Percentiles rank a stretch among this genome's conserved stretches.
These are phyloP conservation scores for Calosoma granatense DNA, from an alignment of 1,140 invertebrate genomes.

Conservation along the genomic window DNA sequence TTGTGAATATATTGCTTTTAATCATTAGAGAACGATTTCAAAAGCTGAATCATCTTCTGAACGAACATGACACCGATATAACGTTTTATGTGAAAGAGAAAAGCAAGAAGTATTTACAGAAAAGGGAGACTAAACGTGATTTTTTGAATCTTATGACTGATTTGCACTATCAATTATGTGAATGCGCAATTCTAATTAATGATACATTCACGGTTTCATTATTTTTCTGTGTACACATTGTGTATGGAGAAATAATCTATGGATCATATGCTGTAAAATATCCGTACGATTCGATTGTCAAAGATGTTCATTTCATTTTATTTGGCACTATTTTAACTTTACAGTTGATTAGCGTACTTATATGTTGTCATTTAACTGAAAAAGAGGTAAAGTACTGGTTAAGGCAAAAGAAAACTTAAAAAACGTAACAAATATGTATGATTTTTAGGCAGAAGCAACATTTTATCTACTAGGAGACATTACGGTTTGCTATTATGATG, in stretches of 20 bases:
- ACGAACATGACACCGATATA: not conserved
- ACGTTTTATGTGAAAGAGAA: not conserved
- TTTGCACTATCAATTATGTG: not conserved
- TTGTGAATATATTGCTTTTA: not conserved
- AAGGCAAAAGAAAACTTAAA: no score
- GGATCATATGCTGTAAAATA: not conserved
- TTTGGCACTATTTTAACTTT: not conserved
- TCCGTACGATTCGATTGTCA: not conserved
- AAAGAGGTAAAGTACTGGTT: not conserved
- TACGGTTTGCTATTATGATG: not conserved
- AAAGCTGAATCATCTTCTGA: not conserved
- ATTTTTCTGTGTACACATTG: conserved; percentile 2
- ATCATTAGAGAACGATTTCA: not conserved
- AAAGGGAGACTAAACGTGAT: not conserved
- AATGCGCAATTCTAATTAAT: not conserved
- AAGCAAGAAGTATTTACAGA: not conserved
- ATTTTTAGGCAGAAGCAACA: not conserved
- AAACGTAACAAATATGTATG: not conserved
- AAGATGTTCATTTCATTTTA: not conserved
- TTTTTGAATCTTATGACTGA: conserved; percentile 2
- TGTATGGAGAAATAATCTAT: not conserved
- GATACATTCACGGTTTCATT: not conserved
- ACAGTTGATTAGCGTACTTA: not conserved
- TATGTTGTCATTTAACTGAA: not conserved
- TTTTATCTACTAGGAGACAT: not conserved